Percentiles rank a stretch among this genome's conserved stretches.
These are phyloP conservation scores for Platichthys stellatus DNA, from an alignment of 2,113 vertebrate species.

Conservation along the genomic window DNA sequence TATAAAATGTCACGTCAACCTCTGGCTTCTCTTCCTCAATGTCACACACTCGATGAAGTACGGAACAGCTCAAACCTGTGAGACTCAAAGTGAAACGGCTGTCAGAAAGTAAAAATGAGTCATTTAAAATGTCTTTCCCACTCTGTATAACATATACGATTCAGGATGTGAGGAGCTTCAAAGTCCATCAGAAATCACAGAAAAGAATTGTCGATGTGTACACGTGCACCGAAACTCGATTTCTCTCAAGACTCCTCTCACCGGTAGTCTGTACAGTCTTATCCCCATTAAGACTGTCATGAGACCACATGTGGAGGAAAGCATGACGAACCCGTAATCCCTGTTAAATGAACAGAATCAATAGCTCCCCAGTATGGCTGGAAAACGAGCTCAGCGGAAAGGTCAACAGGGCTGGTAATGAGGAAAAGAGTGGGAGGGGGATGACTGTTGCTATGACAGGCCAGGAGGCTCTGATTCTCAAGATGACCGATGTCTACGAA, in stretches of 20 bases:
- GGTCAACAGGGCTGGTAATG: constrained; percentile 72
- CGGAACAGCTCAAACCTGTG: constrained; percentile 16
- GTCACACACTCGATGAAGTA: constrained; percentile 43
- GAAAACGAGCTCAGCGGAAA: constrained; percentile 62
- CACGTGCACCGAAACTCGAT: neutral
- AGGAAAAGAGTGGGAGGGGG: constrained; percentile 61
- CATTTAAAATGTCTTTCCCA: constrained; percentile 8
- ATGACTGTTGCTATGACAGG: constrained; percentile 54
- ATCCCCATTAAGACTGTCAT: constrained; percentile 21
- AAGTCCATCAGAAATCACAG: neutral
- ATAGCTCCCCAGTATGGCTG: constrained; percentile 68
- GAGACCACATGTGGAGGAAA: constrained; percentile 33
- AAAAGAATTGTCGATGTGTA: neutral
- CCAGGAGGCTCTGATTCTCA: constrained; percentile 48
- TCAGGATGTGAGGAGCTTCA: neutral
- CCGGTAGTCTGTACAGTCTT: constrained; percentile 3
- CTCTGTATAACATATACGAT: neutral
- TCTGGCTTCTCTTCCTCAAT: neutral
- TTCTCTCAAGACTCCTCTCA: neutral
- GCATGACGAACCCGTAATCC: constrained; percentile 58
- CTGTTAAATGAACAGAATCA: constrained; percentile 70
- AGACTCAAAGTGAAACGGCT: constrained; percentile 33
- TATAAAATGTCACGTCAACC: neutral
- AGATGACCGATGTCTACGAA: constrained; percentile 65
- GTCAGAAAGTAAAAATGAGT: constrained; percentile 12